phyloP scores from a whole-genome alignment of 1,140 invertebrate species.

The Pseudachorutes palmiensis region DNA sequence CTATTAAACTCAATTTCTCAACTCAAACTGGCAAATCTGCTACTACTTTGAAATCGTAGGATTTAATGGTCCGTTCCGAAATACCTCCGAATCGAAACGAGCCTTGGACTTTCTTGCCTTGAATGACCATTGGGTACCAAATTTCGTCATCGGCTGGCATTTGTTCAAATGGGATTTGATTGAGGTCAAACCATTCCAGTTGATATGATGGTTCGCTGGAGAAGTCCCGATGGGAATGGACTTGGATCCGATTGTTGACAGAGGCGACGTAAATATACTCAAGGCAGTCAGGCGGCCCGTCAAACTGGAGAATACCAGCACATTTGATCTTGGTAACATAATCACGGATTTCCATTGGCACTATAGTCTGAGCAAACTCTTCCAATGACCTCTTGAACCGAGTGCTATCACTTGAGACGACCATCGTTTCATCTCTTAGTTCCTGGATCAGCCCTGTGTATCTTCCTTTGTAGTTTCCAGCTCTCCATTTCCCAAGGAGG shows the following conservation, averaged over 20 bases:
- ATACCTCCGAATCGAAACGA: neutral
- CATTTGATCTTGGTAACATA: too few relatives aligned
- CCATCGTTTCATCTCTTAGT: neutral
- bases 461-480: neutral
- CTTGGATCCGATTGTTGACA: too few relatives aligned
- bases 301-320: too few relatives aligned
- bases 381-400: too few relatives aligned
- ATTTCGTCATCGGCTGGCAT: neutral
- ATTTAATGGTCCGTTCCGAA: neutral
- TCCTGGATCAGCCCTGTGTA: constrained; percentile 6
- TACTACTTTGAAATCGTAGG: neutral
- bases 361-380: too few relatives aligned
- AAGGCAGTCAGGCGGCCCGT: too few relatives aligned
- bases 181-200: neutral
- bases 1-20: neutral
- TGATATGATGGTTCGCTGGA: neutral
- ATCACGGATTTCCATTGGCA: too few relatives aligned
- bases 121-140: neutral
- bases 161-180: neutral
- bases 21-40: neutral
- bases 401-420: too few relatives aligned
- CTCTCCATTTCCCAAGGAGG: neutral
- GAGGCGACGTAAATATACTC: too few relatives aligned
- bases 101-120: neutral
- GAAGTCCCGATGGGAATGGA: too few relatives aligned